Evolutionary conservation across 2,113 vertebrate species (phyloP).

Genomic region (Dunckerocampus dactyliophorus): DNA sequence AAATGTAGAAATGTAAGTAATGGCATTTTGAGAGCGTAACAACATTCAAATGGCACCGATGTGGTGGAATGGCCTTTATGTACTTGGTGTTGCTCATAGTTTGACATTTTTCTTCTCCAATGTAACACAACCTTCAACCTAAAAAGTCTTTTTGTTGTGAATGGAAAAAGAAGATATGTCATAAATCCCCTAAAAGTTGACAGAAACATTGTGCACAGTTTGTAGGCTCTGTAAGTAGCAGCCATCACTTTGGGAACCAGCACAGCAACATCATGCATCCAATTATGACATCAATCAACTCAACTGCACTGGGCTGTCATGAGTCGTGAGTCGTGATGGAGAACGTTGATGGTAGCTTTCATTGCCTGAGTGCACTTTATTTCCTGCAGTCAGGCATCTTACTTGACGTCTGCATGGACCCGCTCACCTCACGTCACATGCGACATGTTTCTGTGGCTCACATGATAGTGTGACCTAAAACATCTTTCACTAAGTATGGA

Average conservation of each 20-base stretch:
- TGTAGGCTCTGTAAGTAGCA: neutral
- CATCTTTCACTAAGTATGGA: neutral
- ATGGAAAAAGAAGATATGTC: neutral
- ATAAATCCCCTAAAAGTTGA: neutral
- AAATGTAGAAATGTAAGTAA: no score
- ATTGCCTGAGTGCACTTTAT: neutral
- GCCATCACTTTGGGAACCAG: constrained; percentile 8
- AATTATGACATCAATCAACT: constrained; percentile 9
- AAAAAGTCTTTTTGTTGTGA: no score
- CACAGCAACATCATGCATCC: neutral
- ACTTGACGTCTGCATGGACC: neutral
- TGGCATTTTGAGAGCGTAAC: no score
- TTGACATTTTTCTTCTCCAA: no score
- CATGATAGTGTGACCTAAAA: neutral
- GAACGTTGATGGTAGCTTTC: neutral
- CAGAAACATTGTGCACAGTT: neutral
- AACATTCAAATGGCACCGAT: no score
- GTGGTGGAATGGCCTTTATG: no score
- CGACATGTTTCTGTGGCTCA: neutral
- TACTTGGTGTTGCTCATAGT: no score
- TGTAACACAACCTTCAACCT: no score
- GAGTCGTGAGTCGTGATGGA: neutral
- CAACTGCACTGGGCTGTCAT: neutral
- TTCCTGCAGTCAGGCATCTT: neutral
- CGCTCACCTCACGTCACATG: no score